A percentile compares a stretch with the other conserved stretches of the same genome.
Evolutionary conservation across 2,797 vertebrate species (phyloP).

Genomic region (Enteromius thamalakanensis): DNA sequence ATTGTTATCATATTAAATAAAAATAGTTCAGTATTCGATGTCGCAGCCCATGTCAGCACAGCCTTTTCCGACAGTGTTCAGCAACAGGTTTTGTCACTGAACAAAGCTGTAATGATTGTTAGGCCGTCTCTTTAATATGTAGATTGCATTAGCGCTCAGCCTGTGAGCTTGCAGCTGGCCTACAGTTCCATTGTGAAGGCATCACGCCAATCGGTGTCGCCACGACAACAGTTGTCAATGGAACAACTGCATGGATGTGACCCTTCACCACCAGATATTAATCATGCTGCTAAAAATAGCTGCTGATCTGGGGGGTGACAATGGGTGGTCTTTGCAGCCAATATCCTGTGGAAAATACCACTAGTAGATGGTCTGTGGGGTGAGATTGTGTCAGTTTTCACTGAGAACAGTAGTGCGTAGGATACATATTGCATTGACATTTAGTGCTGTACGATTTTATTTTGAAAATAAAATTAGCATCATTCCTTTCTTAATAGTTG

Average conservation of each 20-base stretch:
- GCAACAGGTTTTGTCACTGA: slow-evolving; percentile 16
- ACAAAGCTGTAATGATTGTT: slow-evolving; percentile 35
- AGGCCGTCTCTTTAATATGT: slow-evolving; percentile 53
- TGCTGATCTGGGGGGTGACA: slow-evolving; percentile 71
- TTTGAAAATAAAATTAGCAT: not conserved
- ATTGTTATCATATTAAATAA: not conserved
- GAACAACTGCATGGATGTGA: slow-evolving; percentile 81
- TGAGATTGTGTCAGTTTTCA: slow-evolving; percentile 9
- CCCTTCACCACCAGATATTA: slow-evolving; percentile 82
- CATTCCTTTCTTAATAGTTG: not conserved
- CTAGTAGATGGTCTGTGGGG: slow-evolving; percentile 44
- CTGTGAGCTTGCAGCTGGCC: slow-evolving; percentile 45
- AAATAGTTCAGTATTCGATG: not conserved
- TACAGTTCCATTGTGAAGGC: slow-evolving; percentile 69
- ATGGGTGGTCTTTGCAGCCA: slow-evolving; percentile 77
- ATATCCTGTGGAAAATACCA: slow-evolving; percentile 84
- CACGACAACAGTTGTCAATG: slow-evolving; percentile 80
- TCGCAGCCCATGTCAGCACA: not conserved
- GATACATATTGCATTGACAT: not conserved
- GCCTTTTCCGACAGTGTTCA: not conserved
- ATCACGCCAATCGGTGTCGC: slow-evolving; percentile 71
- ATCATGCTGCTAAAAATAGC: slow-evolving; percentile 82
- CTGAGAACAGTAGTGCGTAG: not conserved
- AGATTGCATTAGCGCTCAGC: slow-evolving; percentile 49
- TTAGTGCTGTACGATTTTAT: not conserved